Conservation (phyloP, 2,888 invertebrate species). For the Sarcophaga rosellei region DNA sequence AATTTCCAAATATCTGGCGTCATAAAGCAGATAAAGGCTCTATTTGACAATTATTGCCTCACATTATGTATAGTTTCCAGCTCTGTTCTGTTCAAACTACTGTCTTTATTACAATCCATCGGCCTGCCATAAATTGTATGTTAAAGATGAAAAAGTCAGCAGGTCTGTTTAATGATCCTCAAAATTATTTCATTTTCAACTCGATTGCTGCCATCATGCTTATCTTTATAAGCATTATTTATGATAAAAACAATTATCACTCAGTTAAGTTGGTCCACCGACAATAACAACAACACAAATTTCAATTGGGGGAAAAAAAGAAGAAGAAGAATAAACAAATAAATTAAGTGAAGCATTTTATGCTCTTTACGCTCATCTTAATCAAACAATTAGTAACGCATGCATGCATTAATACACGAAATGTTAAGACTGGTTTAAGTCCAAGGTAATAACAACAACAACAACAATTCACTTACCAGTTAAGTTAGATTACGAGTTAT, state of each 20-base stretch:
- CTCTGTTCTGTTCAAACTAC: neutral
- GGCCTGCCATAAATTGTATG: slow-evolving; percentile 5
- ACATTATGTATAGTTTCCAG: no score
- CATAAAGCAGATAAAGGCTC: no score
- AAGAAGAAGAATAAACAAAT: no score
- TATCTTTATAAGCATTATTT: slow-evolving; percentile 15
- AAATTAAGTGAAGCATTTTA: slow-evolving; percentile 16
- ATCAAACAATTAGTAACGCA: slow-evolving; percentile 49
- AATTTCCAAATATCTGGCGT: no score
- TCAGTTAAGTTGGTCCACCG: neutral
- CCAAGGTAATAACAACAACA: neutral
- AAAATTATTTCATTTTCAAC: neutral
- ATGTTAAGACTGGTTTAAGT: neutral
- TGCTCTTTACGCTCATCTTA: slow-evolving; percentile 20
- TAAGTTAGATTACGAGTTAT: no score
- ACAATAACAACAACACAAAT: neutral
- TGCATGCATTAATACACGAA: neutral
- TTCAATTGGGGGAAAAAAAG: neutral
- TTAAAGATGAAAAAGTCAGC: slow-evolving; percentile 1
- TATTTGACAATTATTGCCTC: no score
- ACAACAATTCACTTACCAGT: no score
- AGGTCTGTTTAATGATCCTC: slow-evolving; percentile 5
- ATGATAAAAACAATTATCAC: slow-evolving; percentile 33
- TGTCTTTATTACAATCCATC: neutral
- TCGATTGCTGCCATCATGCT: neutral